Evolutionary conservation across 2,113 vertebrate species (phyloP).

Genomic region (Cyprinus carpio): DNA sequence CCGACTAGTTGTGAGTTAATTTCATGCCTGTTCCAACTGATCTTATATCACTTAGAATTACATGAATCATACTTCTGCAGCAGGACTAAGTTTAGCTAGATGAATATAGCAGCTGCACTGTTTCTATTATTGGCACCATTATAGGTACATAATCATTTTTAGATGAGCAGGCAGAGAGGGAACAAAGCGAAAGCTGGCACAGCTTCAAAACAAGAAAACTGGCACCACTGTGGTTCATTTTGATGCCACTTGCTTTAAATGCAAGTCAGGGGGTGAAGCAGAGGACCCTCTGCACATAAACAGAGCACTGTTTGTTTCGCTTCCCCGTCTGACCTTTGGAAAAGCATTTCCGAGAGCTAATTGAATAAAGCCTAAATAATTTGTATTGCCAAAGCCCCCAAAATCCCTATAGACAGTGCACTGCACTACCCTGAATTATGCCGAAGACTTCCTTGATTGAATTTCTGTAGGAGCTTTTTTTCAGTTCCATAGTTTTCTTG

Average conservation of each 20-base stretch:
- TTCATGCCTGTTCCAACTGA: too few relatives aligned
- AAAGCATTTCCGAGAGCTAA: constrained; percentile 47
- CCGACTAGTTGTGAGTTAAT: too few relatives aligned
- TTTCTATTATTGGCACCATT: too few relatives aligned
- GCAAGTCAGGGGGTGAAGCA: constrained; percentile 48
- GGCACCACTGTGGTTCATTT: constrained; percentile 41
- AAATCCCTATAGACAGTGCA: constrained; percentile 18
- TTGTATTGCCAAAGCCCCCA: constrained; percentile 32
- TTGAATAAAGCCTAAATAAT: constrained; percentile 49
- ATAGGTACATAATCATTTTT: too few relatives aligned
- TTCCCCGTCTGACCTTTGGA: constrained; percentile 31
- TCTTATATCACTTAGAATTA: too few relatives aligned
- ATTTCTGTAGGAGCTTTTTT: constrained; percentile 35
- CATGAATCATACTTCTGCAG: too few relatives aligned
- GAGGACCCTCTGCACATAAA: constrained; percentile 28
- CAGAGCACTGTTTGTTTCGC: constrained; percentile 42
- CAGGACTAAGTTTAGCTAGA: too few relatives aligned
- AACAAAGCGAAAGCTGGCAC: too few relatives aligned
- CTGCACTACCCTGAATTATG: constrained; percentile 20
- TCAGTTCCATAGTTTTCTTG: constrained; percentile 21
- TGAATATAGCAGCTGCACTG: too few relatives aligned
- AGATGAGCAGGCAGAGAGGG: too few relatives aligned
- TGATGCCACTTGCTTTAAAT: constrained; percentile 47
- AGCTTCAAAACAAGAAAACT: constrained; percentile 19
- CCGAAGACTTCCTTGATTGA: constrained; percentile 44